These are phyloP conservation scores for Procambarus virginalis DNA, from an alignment of 1,140 invertebrate species.

Conservation along the genomic window DNA sequence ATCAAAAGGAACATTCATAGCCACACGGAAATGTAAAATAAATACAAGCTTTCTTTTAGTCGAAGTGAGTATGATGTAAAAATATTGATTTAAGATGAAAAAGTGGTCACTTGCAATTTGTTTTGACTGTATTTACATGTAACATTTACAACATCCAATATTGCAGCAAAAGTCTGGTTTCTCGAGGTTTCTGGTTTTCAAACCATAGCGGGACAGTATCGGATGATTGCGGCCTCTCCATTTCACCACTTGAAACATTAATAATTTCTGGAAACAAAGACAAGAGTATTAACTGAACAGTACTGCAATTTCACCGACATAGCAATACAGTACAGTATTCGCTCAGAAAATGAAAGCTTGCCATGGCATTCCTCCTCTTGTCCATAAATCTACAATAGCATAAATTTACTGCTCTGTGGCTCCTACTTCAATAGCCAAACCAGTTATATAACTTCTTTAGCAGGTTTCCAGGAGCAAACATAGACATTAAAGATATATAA, in stretches of 20 bases:
- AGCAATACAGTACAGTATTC: too few species aligned
- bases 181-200: background rate
- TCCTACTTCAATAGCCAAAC: too few species aligned
- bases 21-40: background rate
- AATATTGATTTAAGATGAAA: conserved; percentile 40
- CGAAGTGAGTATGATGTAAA: conserved; percentile 22
- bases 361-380: too few species aligned
- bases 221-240: conserved; percentile 16
- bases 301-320: too few species aligned
- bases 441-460: too few species aligned
- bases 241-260: background rate
- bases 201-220: conserved; percentile 24
- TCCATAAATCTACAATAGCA: too few species aligned
- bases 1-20: background rate
- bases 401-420: too few species aligned
- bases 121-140: conserved; percentile 13
- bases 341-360: too few species aligned
- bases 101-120: background rate
- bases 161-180: background rate
- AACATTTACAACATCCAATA: conserved; percentile 26
- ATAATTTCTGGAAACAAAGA: background rate
- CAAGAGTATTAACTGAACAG: background rate
- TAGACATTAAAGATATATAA: too few species aligned
- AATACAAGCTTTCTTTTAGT: conserved; percentile 21
- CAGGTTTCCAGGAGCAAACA: too few species aligned